phyloP scores from a whole-genome alignment of 2,797 vertebrate genomes.

The Acanthurus leucopareius region DNA sequence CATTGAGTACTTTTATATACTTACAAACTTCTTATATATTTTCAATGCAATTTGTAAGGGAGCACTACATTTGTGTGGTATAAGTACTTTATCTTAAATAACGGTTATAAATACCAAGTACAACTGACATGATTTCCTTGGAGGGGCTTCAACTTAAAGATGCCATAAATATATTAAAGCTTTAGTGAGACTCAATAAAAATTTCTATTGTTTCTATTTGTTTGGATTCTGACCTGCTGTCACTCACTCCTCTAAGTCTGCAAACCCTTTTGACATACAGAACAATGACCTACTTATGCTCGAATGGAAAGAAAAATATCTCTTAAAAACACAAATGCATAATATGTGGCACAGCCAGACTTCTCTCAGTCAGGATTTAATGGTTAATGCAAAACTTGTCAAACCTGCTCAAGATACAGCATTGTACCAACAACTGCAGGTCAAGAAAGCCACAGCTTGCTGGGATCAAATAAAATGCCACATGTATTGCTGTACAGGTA shows the following conservation, averaged over 20 bases:
- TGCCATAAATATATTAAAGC: background rate
- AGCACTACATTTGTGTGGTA: no score
- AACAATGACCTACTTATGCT: no score
- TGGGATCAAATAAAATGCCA: background rate
- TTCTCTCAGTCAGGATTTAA: background rate
- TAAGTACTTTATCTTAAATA: background rate
- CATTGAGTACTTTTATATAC: background rate
- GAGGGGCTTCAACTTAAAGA: background rate
- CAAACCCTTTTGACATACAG: background rate
- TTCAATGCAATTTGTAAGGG: no score
- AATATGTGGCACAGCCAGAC: no score
- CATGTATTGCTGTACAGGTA: background rate
- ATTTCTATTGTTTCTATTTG: no score
- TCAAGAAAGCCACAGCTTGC: background rate
- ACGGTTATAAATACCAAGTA: background rate
- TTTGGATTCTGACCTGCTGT: background rate
- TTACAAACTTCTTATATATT: no score
- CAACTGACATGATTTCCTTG: background rate
- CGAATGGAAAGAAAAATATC: no score
- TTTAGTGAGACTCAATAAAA: no score
- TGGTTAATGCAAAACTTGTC: conserved; percentile 1
- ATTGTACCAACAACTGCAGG: background rate
- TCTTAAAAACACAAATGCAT: no score
- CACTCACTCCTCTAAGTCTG: background rate
- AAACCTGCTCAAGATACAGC: background rate